Conservation (phyloP, 2,888 invertebrate genomes). For the Pterostichus madidus region DNA sequence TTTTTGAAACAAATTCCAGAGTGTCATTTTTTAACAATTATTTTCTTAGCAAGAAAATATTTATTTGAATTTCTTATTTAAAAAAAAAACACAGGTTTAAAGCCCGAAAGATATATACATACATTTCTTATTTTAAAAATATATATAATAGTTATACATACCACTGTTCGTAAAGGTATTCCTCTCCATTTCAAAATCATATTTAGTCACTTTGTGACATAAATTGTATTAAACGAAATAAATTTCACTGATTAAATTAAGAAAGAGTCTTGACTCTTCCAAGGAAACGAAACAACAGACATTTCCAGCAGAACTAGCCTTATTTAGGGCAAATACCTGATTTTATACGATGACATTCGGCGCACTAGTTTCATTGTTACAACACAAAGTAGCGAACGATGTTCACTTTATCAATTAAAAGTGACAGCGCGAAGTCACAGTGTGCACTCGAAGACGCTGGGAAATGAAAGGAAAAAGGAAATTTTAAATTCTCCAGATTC, state of each 20-base stretch:
- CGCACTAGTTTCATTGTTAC: constrained; percentile 59
- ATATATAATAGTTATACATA: too few species aligned
- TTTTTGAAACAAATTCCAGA: too few species aligned
- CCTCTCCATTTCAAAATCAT: constrained; percentile 24
- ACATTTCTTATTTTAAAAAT: too few species aligned
- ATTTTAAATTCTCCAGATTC: constrained; percentile 33
- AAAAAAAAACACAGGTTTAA: too few species aligned
- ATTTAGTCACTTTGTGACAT: constrained; percentile 30
- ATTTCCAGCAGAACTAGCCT: constrained; percentile 56
- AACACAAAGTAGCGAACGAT: constrained; percentile 62
- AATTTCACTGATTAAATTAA: constrained; percentile 25
- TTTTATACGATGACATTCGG: constrained; percentile 60
- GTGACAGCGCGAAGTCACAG: constrained; percentile 31
- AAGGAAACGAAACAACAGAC: constrained; percentile 41
- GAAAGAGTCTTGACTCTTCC: constrained; percentile 7
- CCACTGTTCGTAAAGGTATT: not conserved
- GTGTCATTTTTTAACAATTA: too few species aligned
- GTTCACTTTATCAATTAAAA: constrained; percentile 66
- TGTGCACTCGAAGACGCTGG: not conserved
- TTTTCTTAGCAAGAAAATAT: too few species aligned
- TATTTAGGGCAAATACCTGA: constrained; percentile 63
- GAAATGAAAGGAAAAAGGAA: constrained; percentile 27
- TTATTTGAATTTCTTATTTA: too few species aligned
- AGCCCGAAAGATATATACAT: too few species aligned
- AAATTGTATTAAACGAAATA: not conserved